phyloP scores from a whole-genome alignment of 2,888 invertebrate genomes.

The Trachelus troglodyta region DNA sequence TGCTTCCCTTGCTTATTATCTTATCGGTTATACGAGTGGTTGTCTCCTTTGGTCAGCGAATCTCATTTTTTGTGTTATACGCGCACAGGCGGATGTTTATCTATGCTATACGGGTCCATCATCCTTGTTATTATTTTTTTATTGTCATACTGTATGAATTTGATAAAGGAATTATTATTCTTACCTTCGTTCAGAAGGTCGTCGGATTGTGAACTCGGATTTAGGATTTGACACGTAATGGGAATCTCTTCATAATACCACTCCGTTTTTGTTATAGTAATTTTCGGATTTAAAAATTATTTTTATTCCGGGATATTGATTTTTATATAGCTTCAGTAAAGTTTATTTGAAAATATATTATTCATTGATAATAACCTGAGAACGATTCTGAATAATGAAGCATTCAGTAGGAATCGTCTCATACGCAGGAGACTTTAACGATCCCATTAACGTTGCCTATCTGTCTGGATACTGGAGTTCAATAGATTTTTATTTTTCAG shows the following conservation, averaged over 20 bases:
- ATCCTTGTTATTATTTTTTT: background rate
- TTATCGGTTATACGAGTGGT: background rate
- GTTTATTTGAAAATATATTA: background rate
- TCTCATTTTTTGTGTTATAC: background rate
- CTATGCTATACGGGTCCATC: background rate
- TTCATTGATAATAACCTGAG: background rate
- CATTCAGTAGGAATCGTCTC: background rate
- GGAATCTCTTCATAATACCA: background rate
- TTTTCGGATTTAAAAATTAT: background rate
- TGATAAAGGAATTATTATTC: background rate
- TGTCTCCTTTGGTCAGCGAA: background rate
- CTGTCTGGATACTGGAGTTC: background rate
- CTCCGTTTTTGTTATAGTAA: background rate
- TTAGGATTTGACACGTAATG: background rate
- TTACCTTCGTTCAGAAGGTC: background rate
- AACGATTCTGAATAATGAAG: background rate
- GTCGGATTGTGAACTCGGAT: background rate
- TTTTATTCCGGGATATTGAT: background rate
- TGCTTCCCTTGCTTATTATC: background rate
- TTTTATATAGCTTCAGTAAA: background rate
- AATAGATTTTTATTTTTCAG: background rate
- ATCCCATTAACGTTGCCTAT: conserved; percentile 26
- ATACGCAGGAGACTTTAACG: conserved; percentile 34
- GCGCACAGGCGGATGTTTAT: background rate
- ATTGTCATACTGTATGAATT: background rate